Evolutionary conservation across 1,140 invertebrate species (phyloP), one percentile per base, ranked within the genome.

Genomic region (Drosophila gunungcola): DNA sequence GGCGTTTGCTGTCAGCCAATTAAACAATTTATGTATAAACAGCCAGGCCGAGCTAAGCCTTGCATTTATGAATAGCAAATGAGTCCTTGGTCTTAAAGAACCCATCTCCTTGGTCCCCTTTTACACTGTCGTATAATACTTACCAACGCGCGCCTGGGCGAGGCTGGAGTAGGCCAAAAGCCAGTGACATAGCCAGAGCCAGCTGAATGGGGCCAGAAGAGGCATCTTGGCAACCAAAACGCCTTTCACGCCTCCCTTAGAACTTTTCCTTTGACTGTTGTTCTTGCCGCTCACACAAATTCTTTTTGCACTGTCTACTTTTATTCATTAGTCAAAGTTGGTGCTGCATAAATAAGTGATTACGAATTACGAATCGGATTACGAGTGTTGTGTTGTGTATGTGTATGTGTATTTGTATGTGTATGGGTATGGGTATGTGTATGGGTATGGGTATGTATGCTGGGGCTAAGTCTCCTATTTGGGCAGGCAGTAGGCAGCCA

Each of bases 1-100:
- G 36, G 60, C 56, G 67, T 41, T 25, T 49, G 45, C 56, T 88
- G 83, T 83, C 76, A 83, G 83, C 83, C 83, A 88, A 88, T 88
- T 88, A 88, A 88, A 89, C 80, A 84, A 84, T 88, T 89, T 88
- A 77, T 83, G 79, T 77, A 81, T 79, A 53, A 88, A 79, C 67
- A 64, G 62, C 55, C 64, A 61, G 51, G 77, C 69, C 57, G 57
- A 73, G 49, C 72, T 64, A 77, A 79, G 80, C 76, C 73, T 76
- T 73, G 73, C 80, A 90, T 90, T 84, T 88, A 90, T 89, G 84
- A 89, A 90, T 90, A 85, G 51, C 64, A 90, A 90, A 90, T 85
- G 64, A 90, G 75, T 78, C 69, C 57, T 52, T 72, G 54, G 9
- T 42, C 38, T 10, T 13, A 29, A 48, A 29, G 11, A 3, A 3